These are phyloP conservation scores for Lophotriccus pileatus DNA, from an alignment of 2,797 vertebrate genomes.

Conservation along the genomic window DNA sequence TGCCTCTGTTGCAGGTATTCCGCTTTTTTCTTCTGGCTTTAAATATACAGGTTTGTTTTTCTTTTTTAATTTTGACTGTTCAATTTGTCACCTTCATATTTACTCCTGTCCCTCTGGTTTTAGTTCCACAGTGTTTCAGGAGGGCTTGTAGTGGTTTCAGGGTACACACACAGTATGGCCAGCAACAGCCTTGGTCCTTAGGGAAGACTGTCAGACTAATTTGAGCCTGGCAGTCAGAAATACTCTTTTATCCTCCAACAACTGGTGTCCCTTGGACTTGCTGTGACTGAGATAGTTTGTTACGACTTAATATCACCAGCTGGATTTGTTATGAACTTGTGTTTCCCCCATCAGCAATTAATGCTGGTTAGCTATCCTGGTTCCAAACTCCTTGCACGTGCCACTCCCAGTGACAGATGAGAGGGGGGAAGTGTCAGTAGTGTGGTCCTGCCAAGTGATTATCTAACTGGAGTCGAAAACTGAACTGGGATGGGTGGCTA, in stretches of 20 bases:
- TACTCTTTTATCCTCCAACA: not conserved
- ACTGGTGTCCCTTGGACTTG: not conserved
- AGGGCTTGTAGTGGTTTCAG: not conserved
- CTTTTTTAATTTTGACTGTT: not conserved
- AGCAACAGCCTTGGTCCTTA: not conserved
- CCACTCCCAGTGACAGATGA: not conserved
- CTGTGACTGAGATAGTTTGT: not conserved
- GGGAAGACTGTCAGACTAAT: not conserved
- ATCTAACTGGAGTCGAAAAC: not conserved
- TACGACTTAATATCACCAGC: not conserved
- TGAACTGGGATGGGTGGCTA: not conserved
- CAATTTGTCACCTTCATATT: not conserved
- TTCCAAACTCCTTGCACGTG: not conserved
- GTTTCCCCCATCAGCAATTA: not conserved
- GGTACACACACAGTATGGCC: not conserved
- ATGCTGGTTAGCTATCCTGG: not conserved
- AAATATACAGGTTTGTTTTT: no score
- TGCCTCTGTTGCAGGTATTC: not conserved
- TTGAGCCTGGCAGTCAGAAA: not conserved
- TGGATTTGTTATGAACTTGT: not conserved
- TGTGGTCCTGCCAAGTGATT: fast-evolving
- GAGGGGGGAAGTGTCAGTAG: not conserved
- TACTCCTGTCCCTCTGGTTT: not conserved
- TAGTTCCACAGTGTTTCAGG: not conserved
- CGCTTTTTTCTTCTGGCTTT: not conserved